These are phyloP conservation scores for Lutjanus argentimaculatus DNA, from an alignment of 2,797 vertebrate genomes.

Conservation along the genomic window DNA sequence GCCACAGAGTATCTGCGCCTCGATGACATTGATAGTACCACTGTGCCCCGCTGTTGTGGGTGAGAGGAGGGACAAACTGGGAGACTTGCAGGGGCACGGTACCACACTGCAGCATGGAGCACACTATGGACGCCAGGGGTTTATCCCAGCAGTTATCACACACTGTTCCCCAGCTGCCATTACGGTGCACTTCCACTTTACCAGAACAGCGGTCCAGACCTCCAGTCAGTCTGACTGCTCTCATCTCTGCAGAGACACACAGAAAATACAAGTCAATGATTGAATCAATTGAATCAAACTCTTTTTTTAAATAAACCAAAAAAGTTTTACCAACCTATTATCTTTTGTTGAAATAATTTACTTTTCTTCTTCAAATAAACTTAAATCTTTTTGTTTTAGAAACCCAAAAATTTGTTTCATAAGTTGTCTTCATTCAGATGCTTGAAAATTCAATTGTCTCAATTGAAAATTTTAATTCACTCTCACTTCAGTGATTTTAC, in stretches of 20 bases:
- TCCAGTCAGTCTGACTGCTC: slow-evolving; percentile 76
- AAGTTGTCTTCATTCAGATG: too few relatives aligned
- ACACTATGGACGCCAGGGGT: slow-evolving; percentile 62
- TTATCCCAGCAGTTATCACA: slow-evolving; percentile 74
- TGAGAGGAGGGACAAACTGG: slow-evolving; percentile 55
- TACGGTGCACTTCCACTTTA: slow-evolving; percentile 83
- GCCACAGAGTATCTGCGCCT: slow-evolving; percentile 45
- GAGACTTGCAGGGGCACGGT: accelerated
- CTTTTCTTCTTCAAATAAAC: too few relatives aligned
- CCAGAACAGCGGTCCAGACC: slow-evolving; percentile 84
- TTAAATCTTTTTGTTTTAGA: too few relatives aligned
- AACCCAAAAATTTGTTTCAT: too few relatives aligned
- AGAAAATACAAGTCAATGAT: accelerated
- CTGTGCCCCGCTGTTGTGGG: slow-evolving; percentile 41
- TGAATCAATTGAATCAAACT: too few relatives aligned
- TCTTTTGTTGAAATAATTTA: too few relatives aligned
- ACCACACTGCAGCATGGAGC: slow-evolving; percentile 80
- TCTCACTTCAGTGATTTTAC: too few relatives aligned
- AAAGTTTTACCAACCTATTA: too few relatives aligned
- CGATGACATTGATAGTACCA: accelerated
- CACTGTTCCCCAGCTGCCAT: slow-evolving; percentile 82
- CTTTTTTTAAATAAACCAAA: too few relatives aligned
- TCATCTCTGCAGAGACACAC: slow-evolving; percentile 75
- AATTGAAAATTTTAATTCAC: too few relatives aligned
- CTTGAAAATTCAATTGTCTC: too few relatives aligned